phyloP scores from a whole-genome alignment of 1,140 invertebrate genomes.

The Zaprionus nigranus region DNA sequence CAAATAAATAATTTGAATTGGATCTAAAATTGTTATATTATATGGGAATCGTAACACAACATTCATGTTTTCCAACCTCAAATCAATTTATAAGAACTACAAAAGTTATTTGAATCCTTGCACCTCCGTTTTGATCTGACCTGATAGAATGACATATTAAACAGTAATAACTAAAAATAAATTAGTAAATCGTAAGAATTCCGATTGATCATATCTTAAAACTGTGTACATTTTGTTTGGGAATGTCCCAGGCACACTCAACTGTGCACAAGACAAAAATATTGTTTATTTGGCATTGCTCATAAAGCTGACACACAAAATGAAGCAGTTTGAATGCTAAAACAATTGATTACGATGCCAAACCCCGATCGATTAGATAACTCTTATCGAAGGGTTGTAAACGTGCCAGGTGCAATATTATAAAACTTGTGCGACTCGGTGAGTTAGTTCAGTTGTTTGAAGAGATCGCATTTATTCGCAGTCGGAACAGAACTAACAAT shows the following conservation, averaged over 20 bases:
- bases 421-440: conserved; percentile 28
- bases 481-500: conserved; percentile 8
- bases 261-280: conserved; percentile 3
- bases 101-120: not conserved
- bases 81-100: too few relatives aligned
- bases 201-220: not conserved
- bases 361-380: conserved; percentile 41
- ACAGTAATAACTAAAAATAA: conserved; percentile 11
- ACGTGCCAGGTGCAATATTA: conserved; percentile 18
- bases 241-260: conserved; percentile 7
- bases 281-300: conserved; percentile 22
- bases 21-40: too few relatives aligned
- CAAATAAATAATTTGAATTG: too few relatives aligned
- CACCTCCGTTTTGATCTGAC: not conserved
- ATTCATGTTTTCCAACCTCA: too few relatives aligned
- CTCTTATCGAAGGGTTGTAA: conserved; percentile 30
- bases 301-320: conserved; percentile 22
- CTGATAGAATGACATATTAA: not conserved
- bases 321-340: conserved; percentile 4
- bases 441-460: conserved; percentile 24
- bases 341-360: conserved; percentile 26
- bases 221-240: not conserved
- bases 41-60: too few relatives aligned
- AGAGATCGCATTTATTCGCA: conserved; percentile 7
- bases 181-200: not conserved